These are phyloP conservation scores for Dugesia japonica DNA, from an alignment of 2,888 invertebrate genomes.

Conservation along the genomic window DNA sequence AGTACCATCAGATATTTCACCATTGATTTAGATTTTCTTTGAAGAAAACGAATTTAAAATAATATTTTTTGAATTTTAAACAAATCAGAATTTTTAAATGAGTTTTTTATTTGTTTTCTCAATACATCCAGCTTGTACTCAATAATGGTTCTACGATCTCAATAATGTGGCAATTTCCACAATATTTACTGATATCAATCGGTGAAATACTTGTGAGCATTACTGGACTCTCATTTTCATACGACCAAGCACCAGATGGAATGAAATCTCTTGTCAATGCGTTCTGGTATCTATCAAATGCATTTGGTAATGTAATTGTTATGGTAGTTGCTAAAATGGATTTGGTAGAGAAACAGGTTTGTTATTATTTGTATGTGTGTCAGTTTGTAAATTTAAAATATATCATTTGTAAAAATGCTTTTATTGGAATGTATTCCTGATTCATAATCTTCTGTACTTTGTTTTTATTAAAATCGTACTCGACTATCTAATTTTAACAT, in stretches of 20 bases:
- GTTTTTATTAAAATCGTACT: too few relatives aligned
- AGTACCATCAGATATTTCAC: too few relatives aligned
- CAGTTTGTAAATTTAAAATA: too few relatives aligned
- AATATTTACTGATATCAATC: conserved; percentile 74
- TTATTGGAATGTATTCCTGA: too few relatives aligned
- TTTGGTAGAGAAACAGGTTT: conserved; percentile 61
- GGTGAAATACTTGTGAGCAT: conserved; percentile 89
- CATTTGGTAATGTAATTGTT: conserved; percentile 79
- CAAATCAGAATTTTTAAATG: too few relatives aligned
- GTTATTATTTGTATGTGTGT: not conserved
- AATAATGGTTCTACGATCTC: conserved; percentile 54
- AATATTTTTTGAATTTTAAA: too few relatives aligned
- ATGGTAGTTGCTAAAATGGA: conserved; percentile 67
- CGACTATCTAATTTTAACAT: too few relatives aligned
- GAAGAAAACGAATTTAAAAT: too few relatives aligned
- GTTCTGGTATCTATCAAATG: conserved; percentile 74
- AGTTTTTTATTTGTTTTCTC: too few relatives aligned
- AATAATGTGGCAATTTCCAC: conserved; percentile 72
- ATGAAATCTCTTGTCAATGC: conserved; percentile 90
- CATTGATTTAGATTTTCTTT: too few relatives aligned
- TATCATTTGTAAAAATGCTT: too few relatives aligned
- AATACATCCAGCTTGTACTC: not conserved
- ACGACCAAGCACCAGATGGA: conserved; percentile 66
- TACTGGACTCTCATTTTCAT: conserved; percentile 83
- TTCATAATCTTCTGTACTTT: too few relatives aligned